Base-by-base conservation (phyloP, 2,113 vertebrate genomes). In the Paratilapia polleni region DNA sequence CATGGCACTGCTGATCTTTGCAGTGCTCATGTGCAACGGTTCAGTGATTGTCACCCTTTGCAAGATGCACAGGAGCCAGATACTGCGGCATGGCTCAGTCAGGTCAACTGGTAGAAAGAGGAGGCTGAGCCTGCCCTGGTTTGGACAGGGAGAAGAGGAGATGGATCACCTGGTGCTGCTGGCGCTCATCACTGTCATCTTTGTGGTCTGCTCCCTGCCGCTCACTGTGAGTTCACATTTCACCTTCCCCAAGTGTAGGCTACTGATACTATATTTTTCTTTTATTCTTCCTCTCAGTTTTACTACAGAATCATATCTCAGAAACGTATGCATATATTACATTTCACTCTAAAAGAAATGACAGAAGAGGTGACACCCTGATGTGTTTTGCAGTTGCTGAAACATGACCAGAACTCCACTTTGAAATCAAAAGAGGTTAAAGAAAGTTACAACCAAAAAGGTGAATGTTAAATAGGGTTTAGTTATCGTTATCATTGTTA, bases 11-110 rank as follows among this genome's bases (percentile, higher is more conserved):
- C 95, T 98, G 34, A 97, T 98, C 84, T 52, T 93, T 0, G 94
- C 94, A 6, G 96, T 97, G 85, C 84, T 97, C 34, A 10, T 97
- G 28, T 98, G 97, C 94, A 98, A 98, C 0, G 96, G 96, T 24
- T 97, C 97, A 0, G 97, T 97, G 89, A 97, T 97, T 17, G 63
- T 96, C 89, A 97, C 96, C 94, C 94, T 98, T 70, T 97, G 97
- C 87, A 94, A 93, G 73, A 98, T 98, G 97, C 96, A 97, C 94
- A 95, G 91, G 41, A 97, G 94, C 84, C 97, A 97, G 93, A 15
- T 91, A 80, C 92, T 92, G 6, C 94, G 96, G 0, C 94, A 96
- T 1, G 94, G 96, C 2, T 96, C 96, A 0, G 86, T 95, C 17
- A 92, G 80, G 14, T 94, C 94, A 0, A 20, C 82, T 0, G 93